Evolutionary conservation across 2,888 invertebrate species (phyloP).

Genomic region (Syrista parreyssii): DNA sequence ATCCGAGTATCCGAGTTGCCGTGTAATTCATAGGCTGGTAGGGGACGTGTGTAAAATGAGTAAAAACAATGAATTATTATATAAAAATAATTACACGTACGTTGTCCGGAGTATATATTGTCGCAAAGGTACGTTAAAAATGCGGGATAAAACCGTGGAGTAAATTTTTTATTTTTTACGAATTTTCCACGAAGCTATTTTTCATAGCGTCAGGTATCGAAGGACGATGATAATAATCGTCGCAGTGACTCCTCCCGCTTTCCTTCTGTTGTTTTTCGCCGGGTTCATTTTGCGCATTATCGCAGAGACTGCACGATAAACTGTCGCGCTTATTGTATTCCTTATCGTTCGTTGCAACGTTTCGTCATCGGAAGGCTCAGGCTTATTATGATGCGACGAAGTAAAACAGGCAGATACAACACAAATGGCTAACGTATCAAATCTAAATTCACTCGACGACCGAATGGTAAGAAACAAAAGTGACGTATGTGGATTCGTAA

Average conservation of each 20-base stretch:
- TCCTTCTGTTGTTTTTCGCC: conserved; percentile 13
- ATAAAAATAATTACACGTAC: no score
- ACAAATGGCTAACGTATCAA: neutral
- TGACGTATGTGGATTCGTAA: neutral
- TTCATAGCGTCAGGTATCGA: neutral
- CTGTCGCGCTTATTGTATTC: neutral
- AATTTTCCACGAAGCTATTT: neutral
- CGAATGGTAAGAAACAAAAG: neutral
- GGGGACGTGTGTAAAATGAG: neutral
- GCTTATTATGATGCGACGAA: neutral
- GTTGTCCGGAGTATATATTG: neutral
- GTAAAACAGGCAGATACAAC: neutral
- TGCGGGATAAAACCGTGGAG: neutral
- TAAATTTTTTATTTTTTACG: neutral
- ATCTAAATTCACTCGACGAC: neutral
- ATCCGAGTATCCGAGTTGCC: neutral
- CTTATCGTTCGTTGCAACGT: neutral
- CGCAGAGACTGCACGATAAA: conserved; percentile 8
- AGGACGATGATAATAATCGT: neutral
- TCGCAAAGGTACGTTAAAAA: neutral
- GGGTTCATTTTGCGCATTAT: conserved; percentile 17
- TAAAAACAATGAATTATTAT: neutral
- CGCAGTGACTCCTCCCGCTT: neutral
- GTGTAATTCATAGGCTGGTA: neutral
- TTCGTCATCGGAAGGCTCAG: neutral